A percentile compares a stretch with the other conserved stretches of the same genome.
Conservation (phyloP, 2,113 vertebrate species). For the Pluvialis apricaria region DNA sequence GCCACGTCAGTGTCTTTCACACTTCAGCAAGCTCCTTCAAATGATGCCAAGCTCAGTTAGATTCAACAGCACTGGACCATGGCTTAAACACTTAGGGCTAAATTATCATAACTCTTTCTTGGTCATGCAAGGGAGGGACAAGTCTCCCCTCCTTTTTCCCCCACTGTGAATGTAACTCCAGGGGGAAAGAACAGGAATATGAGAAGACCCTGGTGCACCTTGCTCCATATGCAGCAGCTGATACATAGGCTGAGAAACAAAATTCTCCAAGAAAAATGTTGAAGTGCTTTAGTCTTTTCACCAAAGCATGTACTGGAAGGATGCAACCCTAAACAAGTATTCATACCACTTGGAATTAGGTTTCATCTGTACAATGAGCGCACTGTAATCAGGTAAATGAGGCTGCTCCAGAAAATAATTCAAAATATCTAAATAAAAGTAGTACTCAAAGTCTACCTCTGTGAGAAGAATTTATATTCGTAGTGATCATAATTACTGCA, state of each 20-base stretch:
- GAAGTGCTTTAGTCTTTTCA: background rate
- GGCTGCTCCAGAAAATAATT: background rate
- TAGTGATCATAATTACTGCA: background rate
- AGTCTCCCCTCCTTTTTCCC: background rate
- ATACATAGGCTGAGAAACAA: background rate
- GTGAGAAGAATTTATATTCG: background rate
- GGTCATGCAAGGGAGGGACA: background rate
- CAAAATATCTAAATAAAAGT: background rate
- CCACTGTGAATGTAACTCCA: background rate
- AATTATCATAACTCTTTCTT: background rate
- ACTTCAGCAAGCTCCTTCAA: conserved; percentile 59
- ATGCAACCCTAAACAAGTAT: background rate
- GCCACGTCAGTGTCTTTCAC: conserved; percentile 36
- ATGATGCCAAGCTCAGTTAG: conserved; percentile 39
- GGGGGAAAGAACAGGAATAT: background rate
- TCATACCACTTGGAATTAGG: background rate
- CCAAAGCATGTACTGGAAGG: background rate
- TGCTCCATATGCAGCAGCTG: background rate
- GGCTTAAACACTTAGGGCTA: conserved; percentile 32
- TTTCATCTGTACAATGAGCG: background rate
- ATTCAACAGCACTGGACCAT: conserved; percentile 33
- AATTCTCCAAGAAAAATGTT: background rate
- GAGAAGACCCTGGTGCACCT: background rate
- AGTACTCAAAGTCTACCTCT: background rate
- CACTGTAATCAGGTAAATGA: background rate